phyloP scores from a whole-genome alignment of 2,797 vertebrate genomes.

The Amniataba percoides region DNA sequence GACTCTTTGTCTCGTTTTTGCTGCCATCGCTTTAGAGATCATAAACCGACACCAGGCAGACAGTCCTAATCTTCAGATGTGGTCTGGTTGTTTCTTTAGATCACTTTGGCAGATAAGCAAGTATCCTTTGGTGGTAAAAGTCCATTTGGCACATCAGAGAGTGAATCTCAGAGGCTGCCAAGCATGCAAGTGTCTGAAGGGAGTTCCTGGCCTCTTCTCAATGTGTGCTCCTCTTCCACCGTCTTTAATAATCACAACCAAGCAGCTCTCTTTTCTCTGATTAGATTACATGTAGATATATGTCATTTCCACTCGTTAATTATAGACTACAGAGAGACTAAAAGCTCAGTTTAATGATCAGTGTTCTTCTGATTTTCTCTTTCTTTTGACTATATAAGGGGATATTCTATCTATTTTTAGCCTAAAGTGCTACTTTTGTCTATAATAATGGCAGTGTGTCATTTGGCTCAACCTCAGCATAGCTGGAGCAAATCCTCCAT shows the following conservation, averaged over 20 bases:
- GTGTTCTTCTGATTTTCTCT: not conserved
- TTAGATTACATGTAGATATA: not conserved
- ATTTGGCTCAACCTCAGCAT: constrained; percentile 28
- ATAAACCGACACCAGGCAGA: not conserved
- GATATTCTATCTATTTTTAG: constrained; percentile 6
- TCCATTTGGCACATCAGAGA: not conserved
- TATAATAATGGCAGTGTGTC: constrained; percentile 27
- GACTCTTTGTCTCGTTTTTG: no score
- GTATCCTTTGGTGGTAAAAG: not conserved
- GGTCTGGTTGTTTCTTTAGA: not conserved
- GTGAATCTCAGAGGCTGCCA: not conserved
- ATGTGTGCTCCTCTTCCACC: not conserved
- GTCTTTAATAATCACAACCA: not conserved
- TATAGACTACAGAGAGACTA: not conserved
- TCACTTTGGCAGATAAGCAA: not conserved
- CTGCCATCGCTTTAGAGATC: no score
- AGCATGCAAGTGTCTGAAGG: not conserved
- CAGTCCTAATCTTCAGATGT: not conserved
- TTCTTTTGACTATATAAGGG: not conserved
- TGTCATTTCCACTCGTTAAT: not conserved
- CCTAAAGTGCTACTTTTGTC: constrained; percentile 14
- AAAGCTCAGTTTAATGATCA: not conserved
- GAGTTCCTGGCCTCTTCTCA: not conserved
- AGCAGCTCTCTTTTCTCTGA: not conserved
- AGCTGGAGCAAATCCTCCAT: constrained; percentile 50